Evolutionary conservation across 2,888 invertebrate genomes (phyloP).

Genomic region (Thyatira batis): DNA sequence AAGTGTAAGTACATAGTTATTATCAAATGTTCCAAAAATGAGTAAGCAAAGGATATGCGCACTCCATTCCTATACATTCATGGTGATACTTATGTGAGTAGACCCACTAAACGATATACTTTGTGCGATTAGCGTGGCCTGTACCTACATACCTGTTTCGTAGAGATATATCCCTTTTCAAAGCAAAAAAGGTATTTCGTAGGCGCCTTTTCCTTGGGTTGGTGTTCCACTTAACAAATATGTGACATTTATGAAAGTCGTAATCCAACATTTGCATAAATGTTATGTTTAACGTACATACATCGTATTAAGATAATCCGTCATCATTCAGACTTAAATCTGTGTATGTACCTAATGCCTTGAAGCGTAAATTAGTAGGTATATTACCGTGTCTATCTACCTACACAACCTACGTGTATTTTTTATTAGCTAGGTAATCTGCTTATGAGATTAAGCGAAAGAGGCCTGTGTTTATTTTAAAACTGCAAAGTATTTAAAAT

Average conservation of each 20-base stretch:
- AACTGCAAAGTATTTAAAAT: not conserved
- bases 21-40: no score
- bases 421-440: constrained; percentile 5
- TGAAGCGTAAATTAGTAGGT: constrained; percentile 4
- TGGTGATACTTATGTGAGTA: no score
- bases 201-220: not conserved
- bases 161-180: not conserved
- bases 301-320: constrained; percentile 34
- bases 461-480: constrained; percentile 1
- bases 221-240: not conserved
- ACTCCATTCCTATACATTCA: no score
- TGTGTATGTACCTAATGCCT: constrained; percentile 2
- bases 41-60: no score
- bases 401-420: not conserved
- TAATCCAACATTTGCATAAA: constrained; percentile 32
- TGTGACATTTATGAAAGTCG: not conserved
- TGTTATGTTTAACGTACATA: constrained; percentile 25
- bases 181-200: not conserved
- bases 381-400: constrained; percentile 5
- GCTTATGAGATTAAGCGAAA: constrained; percentile 1
- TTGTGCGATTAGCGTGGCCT: not conserved
- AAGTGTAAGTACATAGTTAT: no score
- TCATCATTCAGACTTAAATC: constrained; percentile 30
- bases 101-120: no score
- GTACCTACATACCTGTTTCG: not conserved